Percentiles rank a stretch among this genome's conserved stretches.
Evolutionary conservation across 2,797 vertebrate species (phyloP).

Genomic region (Limnodromus scolopaceus): DNA sequence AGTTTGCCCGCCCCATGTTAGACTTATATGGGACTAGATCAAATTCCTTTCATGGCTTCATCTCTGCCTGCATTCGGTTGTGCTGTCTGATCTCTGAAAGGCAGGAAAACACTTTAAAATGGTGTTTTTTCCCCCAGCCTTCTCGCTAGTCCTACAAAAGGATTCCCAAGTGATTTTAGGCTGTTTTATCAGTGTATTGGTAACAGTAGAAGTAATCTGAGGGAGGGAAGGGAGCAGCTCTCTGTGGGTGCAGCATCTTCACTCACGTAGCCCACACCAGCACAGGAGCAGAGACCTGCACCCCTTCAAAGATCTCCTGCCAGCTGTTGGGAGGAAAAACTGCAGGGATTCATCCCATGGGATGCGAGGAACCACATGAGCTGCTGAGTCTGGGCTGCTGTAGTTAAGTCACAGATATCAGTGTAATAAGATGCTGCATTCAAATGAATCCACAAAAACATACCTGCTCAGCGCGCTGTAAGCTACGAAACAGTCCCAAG

Average conservation of each 20-base stretch:
- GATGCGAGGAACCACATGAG: not conserved
- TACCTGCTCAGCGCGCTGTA: accelerated
- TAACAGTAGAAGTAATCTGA: not conserved
- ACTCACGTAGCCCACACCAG: accelerated
- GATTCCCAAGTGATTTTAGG: not conserved
- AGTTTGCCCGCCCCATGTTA: not conserved
- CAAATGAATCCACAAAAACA: not conserved
- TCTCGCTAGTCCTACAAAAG: accelerated
- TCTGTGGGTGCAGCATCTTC: not conserved
- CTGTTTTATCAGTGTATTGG: not conserved
- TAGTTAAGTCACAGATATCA: not conserved
- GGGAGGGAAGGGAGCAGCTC: not conserved
- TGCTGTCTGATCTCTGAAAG: not conserved
- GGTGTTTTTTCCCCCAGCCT: not conserved
- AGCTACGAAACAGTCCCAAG: not conserved
- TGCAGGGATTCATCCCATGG: not conserved
- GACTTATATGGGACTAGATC: not conserved
- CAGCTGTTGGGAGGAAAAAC: not conserved
- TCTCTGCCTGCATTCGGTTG: accelerated
- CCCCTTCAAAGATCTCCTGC: not conserved
- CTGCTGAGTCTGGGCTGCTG: not conserved
- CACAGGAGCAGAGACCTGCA: not conserved
- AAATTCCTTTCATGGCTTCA: not conserved
- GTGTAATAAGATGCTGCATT: not conserved
- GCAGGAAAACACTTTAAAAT: not conserved